Percentiles rank a stretch among this genome's conserved stretches.
Conservation (phyloP, 2,797 vertebrate species). For the Syngnathus rostellatus region DNA sequence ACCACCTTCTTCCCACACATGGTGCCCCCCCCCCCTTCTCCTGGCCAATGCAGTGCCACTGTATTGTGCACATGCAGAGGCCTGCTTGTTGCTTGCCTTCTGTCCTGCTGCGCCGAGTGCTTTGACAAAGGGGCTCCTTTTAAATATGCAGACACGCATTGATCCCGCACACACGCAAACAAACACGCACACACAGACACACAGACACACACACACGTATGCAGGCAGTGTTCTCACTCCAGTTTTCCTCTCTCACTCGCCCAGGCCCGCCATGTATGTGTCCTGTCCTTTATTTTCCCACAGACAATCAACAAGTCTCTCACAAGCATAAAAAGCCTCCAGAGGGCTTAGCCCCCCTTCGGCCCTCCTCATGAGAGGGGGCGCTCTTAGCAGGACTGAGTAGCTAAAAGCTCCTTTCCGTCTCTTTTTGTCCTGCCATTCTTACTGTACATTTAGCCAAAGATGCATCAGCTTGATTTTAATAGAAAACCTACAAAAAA, state of each 20-base stretch:
- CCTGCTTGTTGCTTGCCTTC: conserved; percentile 74
- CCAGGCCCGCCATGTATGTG: conserved; percentile 43
- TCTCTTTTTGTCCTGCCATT: neutral
- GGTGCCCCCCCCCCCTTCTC: neutral
- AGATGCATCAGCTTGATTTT: neutral
- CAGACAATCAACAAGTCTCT: conserved; percentile 57
- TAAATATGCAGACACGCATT: conserved; percentile 69
- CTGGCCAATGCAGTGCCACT: conserved; percentile 59
- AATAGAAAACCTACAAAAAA: neutral
- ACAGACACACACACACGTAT: conserved; percentile 20
- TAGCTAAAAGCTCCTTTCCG: conserved; percentile 24
- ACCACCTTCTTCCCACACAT: neutral
- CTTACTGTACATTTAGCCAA: conserved; percentile 20
- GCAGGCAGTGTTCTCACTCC: conserved; percentile 10
- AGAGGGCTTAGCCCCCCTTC: neutral
- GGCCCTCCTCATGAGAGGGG: neutral
- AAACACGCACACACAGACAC: conserved; percentile 13
- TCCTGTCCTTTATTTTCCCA: conserved; percentile 29
- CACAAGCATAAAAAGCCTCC: conserved; percentile 6
- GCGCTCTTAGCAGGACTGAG: neutral
- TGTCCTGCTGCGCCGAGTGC: conserved; percentile 66
- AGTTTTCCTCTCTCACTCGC: conserved; percentile 32
- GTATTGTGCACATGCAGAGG: conserved; percentile 70
- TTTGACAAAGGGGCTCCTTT: conserved; percentile 64
- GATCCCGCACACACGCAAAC: conserved; percentile 28